phyloP scores from a whole-genome alignment of 2,888 invertebrate species.

The Timandra comae region DNA sequence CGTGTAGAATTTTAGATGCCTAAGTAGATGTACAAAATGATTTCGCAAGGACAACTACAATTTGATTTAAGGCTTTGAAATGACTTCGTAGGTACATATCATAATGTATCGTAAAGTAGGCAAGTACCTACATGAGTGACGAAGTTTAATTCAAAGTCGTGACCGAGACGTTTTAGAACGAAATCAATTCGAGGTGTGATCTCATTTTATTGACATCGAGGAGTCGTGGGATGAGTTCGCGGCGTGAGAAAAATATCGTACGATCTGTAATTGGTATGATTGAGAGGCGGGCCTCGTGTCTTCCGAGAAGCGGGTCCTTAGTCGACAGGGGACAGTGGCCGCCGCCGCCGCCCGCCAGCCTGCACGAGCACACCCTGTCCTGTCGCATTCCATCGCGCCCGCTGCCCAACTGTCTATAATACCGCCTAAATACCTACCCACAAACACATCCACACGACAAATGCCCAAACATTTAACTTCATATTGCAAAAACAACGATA shows the following conservation, averaged over 20 bases:
- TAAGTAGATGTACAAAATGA: too few relatives aligned
- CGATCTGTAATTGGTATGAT: conserved; percentile 69
- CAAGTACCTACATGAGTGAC: too few relatives aligned
- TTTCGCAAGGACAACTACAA: too few relatives aligned
- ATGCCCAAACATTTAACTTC: too few relatives aligned
- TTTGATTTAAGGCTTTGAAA: too few relatives aligned
- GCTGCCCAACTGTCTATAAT: too few relatives aligned
- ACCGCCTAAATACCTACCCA: conserved; percentile 13
- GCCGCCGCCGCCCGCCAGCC: conserved; percentile 40
- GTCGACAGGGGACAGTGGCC: conserved; percentile 61
- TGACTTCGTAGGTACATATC: too few relatives aligned
- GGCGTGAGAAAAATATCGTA: conserved; percentile 18
- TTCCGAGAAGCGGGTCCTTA: conserved; percentile 66
- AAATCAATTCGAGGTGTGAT: conserved; percentile 22
- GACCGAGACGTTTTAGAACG: conserved; percentile 3
- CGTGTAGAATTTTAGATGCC: too few relatives aligned
- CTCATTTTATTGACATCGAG: conserved; percentile 28
- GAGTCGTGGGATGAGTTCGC: conserved; percentile 9
- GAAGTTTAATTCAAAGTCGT: conserved; percentile 1
- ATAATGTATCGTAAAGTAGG: too few relatives aligned
- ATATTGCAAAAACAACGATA: too few relatives aligned
- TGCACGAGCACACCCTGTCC: conserved; percentile 17
- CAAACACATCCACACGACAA: too few relatives aligned
- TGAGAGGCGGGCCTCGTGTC: conserved; percentile 60
- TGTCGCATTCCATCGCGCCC: conserved; percentile 35